These are phyloP conservation scores for Chaunax sp. DNA, from an alignment of 2,797 vertebrate species.

Conservation along the genomic window DNA sequence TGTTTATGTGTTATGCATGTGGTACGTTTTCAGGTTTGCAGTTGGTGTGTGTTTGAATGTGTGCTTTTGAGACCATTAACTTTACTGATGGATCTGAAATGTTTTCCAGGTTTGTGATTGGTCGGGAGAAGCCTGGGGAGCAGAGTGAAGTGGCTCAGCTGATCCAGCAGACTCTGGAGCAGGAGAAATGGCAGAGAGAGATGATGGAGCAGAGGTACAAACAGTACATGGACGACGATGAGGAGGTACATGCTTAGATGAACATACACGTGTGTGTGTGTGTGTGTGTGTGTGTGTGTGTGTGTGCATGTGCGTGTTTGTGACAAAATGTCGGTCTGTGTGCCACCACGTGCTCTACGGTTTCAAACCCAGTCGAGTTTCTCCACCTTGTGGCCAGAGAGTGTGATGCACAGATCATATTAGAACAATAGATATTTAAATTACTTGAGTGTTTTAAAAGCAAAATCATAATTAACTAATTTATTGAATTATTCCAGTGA, in stretches of 20 bases:
- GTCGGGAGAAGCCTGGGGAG: constrained; percentile 95
- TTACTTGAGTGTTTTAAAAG: too few species aligned
- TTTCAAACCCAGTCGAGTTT: constrained; percentile 18
- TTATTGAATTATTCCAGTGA: neutral
- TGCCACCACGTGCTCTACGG: constrained; percentile 25
- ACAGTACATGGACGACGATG: constrained; percentile 92
- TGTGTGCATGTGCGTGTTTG: constrained; percentile 8
- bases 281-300: constrained; percentile 13
- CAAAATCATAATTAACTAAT: too few species aligned
- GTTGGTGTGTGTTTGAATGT: neutral
- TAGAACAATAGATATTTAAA: neutral
- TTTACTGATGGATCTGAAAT: neutral
- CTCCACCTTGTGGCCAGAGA: constrained; percentile 65
- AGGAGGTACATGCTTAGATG: constrained; percentile 79
- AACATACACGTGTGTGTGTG: neutral
- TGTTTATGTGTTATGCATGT: neutral
- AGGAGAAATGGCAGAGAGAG: constrained; percentile 96
- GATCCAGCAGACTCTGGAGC: constrained; percentile 98
- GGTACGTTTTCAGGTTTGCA: neutral
- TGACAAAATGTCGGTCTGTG: constrained; percentile 61
- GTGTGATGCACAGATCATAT: neutral
- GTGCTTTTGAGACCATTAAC: neutral
- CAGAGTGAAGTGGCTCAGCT: constrained; percentile 98
- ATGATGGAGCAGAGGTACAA: constrained; percentile 98
- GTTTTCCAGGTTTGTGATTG: constrained; percentile 91